Percentiles rank a stretch among this genome's conserved stretches.
These are phyloP conservation scores for Zaprionus ornatus DNA, from an alignment of 1,140 invertebrate genomes.

Conservation along the genomic window DNA sequence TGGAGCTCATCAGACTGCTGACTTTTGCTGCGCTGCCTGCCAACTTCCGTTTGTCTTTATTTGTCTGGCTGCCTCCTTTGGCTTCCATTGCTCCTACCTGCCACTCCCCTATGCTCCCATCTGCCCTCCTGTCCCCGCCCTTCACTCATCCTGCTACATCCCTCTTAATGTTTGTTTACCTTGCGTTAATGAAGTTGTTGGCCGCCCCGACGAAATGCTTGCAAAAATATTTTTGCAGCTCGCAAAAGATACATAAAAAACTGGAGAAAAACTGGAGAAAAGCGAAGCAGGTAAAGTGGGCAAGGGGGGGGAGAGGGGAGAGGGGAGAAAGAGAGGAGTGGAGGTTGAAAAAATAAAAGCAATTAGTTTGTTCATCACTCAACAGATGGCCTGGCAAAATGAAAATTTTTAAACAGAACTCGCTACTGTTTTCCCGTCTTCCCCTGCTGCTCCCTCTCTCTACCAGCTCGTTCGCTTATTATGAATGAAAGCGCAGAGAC, in stretches of 20 bases:
- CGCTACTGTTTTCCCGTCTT: neutral
- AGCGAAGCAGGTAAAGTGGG: neutral
- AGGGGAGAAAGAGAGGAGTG: neutral
- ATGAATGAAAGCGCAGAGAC: conserved; percentile 57
- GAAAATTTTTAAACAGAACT: conserved; percentile 65
- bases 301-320: neutral
- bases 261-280: conserved; percentile 12
- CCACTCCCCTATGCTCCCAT: neutral
- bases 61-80: conserved; percentile 63
- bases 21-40: conserved; percentile 62
- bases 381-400: conserved; percentile 77
- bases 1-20: conserved; percentile 67
- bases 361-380: conserved; percentile 83
- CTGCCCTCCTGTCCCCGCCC: neutral
- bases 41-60: conserved; percentile 79
- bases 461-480: conserved; percentile 38
- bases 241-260: conserved; percentile 42
- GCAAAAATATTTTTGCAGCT: conserved; percentile 74
- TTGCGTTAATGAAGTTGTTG: conserved; percentile 83
- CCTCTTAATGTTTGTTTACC: conserved; percentile 81
- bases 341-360: conserved; percentile 72
- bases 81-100: conserved; percentile 27
- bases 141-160: conserved; percentile 5
- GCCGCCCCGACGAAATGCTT: conserved; percentile 52
- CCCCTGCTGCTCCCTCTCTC: neutral